Evolutionary conservation across 2,113 vertebrate species (phyloP), one percentile per base, ranked within the genome.

Genomic region (Cryptomyrus ogoouensis): DNA sequence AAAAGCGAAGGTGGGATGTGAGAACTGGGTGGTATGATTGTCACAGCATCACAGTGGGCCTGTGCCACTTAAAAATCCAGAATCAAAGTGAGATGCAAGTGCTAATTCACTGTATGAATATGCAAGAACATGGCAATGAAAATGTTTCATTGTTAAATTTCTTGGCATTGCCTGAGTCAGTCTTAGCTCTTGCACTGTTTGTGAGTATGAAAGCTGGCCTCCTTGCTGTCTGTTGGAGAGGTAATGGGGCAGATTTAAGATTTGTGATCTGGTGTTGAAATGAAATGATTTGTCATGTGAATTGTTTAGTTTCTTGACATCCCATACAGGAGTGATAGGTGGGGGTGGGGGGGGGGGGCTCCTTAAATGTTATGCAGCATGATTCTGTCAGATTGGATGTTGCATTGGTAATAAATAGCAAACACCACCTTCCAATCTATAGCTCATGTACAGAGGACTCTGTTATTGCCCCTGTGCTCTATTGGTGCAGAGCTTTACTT

Each of bases 141-240:
- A 83, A 83, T 24, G 80, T 21, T 47, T 83, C 80, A 47, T 83
- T 83, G 83, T 84, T 84, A n/a, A n/a, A 47, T 84, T 84, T 47
- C 21, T 84, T 84, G 83, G 44, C 83, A 47, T 12, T 46, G 42
- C 39, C 24, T 21, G 39, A n/a, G 39, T 84, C 44, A 84, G 17
- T 46, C 42, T 83, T 8, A 44, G 8, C 17, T 19, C 21, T 39
- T 84, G 2, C 80, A 84, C 44, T 24, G 39, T 46, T n/a, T 47
- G 19, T 47, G 83, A 44, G 12, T 35, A 77, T 77, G 4, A 77
- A 77, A 42, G 39, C 74, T 42, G 74, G 35, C 5, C 74, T 17
- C 13, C 35, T 80, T 42, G 35, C 31, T 80, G 35, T 80, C 35
- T 42, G 39, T 3, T 35, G 31, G 35, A 31, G 74, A 7, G 35